Evolutionary conservation across 2,797 vertebrate species (phyloP).

Genomic region (Glossophaga mutica): DNA sequence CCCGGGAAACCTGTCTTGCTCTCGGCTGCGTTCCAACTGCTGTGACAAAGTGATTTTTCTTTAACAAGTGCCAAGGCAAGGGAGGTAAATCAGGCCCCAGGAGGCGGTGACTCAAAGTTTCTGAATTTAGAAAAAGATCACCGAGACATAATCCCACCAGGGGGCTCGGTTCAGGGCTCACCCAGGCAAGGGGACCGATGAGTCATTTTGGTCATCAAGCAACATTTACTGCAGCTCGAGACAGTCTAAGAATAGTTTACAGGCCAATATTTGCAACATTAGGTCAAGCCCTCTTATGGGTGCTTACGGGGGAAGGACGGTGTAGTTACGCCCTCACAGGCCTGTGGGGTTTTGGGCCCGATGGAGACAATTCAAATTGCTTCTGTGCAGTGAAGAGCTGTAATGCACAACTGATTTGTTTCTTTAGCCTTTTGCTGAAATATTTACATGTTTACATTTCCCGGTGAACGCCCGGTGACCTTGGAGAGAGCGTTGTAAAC

Average conservation of each 20-base stretch:
- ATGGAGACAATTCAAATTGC: rapidly evolving
- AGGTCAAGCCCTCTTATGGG: background rate
- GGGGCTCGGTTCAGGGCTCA: background rate
- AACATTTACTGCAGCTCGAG: background rate
- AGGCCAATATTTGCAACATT: background rate
- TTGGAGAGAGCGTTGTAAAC: background rate
- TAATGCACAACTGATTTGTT: rapidly evolving
- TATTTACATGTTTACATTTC: background rate
- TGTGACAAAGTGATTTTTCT: background rate
- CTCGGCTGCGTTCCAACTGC: background rate
- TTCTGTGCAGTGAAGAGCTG: background rate
- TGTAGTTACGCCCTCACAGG: background rate
- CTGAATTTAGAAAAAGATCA: background rate
- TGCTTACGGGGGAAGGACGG: background rate
- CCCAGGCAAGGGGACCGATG: rapidly evolving
- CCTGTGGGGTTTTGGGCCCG: background rate
- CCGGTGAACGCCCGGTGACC: background rate
- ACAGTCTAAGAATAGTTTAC: background rate
- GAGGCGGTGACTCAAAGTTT: background rate
- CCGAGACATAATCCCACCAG: background rate
- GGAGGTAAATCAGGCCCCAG: background rate
- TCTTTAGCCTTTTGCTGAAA: background rate
- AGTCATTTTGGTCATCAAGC: background rate
- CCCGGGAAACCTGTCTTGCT: background rate
- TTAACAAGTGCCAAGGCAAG: no score